Base-by-base conservation (phyloP, 2,113 vertebrate species). In the Neotragus moschatus region DNA sequence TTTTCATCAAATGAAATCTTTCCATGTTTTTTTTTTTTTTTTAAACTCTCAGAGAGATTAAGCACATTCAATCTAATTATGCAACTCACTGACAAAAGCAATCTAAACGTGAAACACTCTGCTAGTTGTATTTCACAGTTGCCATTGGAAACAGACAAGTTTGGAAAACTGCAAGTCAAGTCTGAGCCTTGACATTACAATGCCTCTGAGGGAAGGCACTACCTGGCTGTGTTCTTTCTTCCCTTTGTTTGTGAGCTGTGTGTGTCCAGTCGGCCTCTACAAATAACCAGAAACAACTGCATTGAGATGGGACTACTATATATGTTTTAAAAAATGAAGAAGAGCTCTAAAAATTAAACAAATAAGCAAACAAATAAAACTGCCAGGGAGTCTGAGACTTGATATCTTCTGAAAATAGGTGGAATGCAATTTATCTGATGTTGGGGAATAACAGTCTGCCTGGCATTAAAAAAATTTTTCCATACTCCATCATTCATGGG, bases 141-240 rank as follows among this genome's bases (percentile, higher is more conserved):
- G 99, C 98, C 96, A 95, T 86, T 97, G 98, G 99, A 98, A 98
- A 99, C 98, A 43, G 88, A 95, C 17, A 84, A 88, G 91, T 96
- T 96, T 98, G 88, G 90, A 98, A 98, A 97, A 93, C 92, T 77
- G 94, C 88, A 95, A 97, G 95, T 30, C 96, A 84, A 10, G 14
- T 47, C 30, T 84, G 86, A 95, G 87, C 81, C 73, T 70, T 80
- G 66, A 93, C 88, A 93, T 95, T 94, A 75, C 75, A 26, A 77
- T 86, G 92, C 90, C 56, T 97, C 91, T 26, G 73, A 79, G 14
- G 79, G 97, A 95, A 98, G 84, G 80, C 92, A 12, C n/a, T 96
- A 98, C 96, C 94, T 89, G 53, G 30, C 36, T 60, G 91, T 97
- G 91, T 75, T 86, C 94, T 49, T 93, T 95, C 85, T 96, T 94